Evolutionary conservation across 2,113 vertebrate genomes (phyloP), one percentile per base, ranked within the genome.

Genomic region (Corythaeola cristata): DNA sequence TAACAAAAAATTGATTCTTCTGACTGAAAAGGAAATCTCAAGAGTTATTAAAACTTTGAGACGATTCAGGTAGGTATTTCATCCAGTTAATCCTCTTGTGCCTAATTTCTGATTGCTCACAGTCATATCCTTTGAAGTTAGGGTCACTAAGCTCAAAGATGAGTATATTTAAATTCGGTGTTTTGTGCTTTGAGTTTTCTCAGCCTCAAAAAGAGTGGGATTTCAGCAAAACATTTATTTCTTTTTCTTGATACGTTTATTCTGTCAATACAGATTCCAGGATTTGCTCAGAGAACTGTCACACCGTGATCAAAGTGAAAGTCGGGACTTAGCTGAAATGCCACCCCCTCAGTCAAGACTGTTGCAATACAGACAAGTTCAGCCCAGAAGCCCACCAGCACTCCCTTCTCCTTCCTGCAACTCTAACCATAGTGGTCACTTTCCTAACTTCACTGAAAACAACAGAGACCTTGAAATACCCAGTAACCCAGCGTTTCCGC

Each of bases 281-380:
- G 99, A 99, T 91, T 98, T 99, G 92, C 97, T 99, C 91, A 98
- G 99, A 98, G 99, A 99, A 83, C 98, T 99, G 89, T 98, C 98
- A 52, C 98, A 98, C 58, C 99, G 99, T 63, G 99, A 99, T 66
- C 98, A 98, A 11, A 97, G 97, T 45, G 99, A 99, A 95, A 98
- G 97, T 45, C 98, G 99, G 86, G 99, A 99, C 80, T 95, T 97
- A 15, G 77, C 98, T 18, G 99, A 99, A 78, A 99, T 99, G 99
- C 99, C 99, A 17, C 99, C 99, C 49, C 99, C 99, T 37, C 99
- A 99, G 85, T 99, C 99, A 30, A 99, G 99, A 85, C 99, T 99
- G 96, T 98, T 99, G 96, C 99, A 99, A 91, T 99, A 99, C 95
- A 98, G 99, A 96, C 99, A 99, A 97, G 98, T 99, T 32, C 99